A percentile compares a stretch with the other conserved stretches of the same genome.
These are phyloP conservation scores for Chaetodon trifasciatus DNA, from an alignment of 2,797 vertebrate genomes.

Conservation along the genomic window DNA sequence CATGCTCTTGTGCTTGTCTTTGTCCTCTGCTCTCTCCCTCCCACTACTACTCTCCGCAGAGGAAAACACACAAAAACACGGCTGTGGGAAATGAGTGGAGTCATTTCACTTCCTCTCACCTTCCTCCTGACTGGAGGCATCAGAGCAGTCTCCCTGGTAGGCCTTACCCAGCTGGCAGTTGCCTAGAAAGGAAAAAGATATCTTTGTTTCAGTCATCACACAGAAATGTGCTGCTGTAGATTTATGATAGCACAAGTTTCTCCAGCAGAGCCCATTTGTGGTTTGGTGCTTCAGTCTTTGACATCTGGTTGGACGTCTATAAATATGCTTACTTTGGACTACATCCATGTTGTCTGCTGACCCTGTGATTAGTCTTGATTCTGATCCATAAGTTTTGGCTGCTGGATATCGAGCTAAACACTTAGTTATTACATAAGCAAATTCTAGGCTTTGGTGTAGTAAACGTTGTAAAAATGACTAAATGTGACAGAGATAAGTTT, in stretches of 20 bases:
- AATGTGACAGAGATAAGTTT: neutral
- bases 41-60: neutral
- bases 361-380: neutral
- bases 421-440: neutral
- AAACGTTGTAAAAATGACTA: neutral
- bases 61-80: neutral
- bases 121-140: constrained; percentile 97
- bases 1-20: neutral
- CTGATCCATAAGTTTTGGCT: neutral
- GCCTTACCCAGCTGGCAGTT: constrained; percentile 87
- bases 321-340: neutral
- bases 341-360: neutral
- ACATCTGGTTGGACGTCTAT: neutral
- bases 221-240: neutral
- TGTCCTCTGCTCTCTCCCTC: constrained; percentile 9
- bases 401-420: neutral
- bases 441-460: neutral
- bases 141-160: constrained; percentile 92
- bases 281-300: neutral
- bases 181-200: constrained; percentile 78
- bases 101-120: constrained; percentile 77
- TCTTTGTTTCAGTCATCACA: neutral
- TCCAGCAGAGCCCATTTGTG: neutral
- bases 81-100: neutral
- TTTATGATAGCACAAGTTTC: neutral